A percentile compares a stretch with the other conserved stretches of the same genome.
Conservation (phyloP, 2,797 vertebrate species). For the Tangara arthus region DNA sequence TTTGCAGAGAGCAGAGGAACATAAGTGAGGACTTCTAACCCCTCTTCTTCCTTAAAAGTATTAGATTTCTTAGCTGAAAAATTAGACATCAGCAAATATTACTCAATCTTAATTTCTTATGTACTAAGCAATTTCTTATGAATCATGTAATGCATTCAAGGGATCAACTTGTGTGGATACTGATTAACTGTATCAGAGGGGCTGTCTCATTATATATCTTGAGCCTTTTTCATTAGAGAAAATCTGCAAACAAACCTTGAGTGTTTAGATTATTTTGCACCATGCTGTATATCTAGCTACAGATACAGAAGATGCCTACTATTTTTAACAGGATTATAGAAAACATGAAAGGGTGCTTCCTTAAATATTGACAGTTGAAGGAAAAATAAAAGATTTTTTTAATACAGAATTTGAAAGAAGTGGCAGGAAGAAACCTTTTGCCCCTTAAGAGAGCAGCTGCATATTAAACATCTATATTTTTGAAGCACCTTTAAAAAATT, state of each 20-base stretch:
- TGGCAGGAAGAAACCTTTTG: conserved; percentile 31
- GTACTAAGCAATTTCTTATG: conserved; percentile 39
- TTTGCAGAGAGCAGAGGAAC: background rate
- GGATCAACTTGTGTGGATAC: conserved; percentile 46
- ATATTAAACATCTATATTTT: conserved; percentile 30
- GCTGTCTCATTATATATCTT: conserved; percentile 36
- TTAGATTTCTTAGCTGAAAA: conserved; percentile 5
- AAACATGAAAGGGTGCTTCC: background rate
- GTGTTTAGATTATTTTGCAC: conserved; percentile 35
- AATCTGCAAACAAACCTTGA: conserved; percentile 53
- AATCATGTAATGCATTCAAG: conserved; percentile 21
- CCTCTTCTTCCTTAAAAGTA: background rate
- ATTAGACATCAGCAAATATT: conserved; percentile 25
- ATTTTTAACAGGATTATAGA: conserved; percentile 18
- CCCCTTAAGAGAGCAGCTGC: conserved; percentile 28
- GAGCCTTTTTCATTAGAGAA: conserved; percentile 53
- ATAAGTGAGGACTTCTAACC: background rate
- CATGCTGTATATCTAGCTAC: background rate
- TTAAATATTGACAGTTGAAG: conserved; percentile 10
- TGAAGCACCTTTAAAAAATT: conserved; percentile 20
- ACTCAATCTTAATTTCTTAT: conserved; percentile 43
- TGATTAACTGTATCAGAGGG: conserved; percentile 49
- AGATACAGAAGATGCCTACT: conserved; percentile 1
- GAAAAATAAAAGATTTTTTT: background rate
- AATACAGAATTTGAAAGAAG: background rate